Evolutionary conservation across 2,797 vertebrate species (phyloP), one percentile per base, ranked within the genome.

Genomic region (Dendrocincla fuliginosa): DNA sequence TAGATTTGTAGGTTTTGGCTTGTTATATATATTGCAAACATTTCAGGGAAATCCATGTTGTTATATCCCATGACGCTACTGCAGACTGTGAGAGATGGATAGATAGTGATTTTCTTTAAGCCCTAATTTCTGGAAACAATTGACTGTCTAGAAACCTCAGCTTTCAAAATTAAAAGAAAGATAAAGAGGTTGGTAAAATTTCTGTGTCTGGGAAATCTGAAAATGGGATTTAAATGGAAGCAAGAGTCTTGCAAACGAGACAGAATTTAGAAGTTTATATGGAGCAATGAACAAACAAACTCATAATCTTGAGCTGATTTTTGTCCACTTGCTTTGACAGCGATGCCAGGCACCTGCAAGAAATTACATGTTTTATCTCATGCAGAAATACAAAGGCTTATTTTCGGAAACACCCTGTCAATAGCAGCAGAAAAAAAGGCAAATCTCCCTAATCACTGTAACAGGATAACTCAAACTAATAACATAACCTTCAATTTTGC

Each of bases 101-200:
- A 61, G 57, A 20, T 2, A 87, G 42, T n/a, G 50, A 85, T 89
- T 89, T 80, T 73, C 55, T 87, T 83, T 82, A 93, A 94, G 18
- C 16, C 28, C 35, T 46, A 44, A 85, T 93, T 95, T 83, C 84
- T 94, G 69, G 64, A 91, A 93, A 94, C 27, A 89, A 92, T 77
- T 60, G 13, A 30, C 49, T 87, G 32, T 9, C 28, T 53, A 57
- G 53, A 83, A 94, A 87, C 24, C 27, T 75, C 24, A 44, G 35
- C 41, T 78, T 92, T 68, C 56, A 65, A 57, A 68, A 25, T 3
- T 44, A 70, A 88, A 69, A 33, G 5, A 73, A 28, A 63, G n/a
- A 70, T 46, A 49, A 74, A 60, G 37, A 73, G 7, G 11, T 17
- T 64, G 41, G n/a, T 64, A 87, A 63, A 7, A 93, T 83, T 63